phyloP scores from a whole-genome alignment of 2,888 invertebrate genomes.

The Troglohyphantes excavatus region DNA sequence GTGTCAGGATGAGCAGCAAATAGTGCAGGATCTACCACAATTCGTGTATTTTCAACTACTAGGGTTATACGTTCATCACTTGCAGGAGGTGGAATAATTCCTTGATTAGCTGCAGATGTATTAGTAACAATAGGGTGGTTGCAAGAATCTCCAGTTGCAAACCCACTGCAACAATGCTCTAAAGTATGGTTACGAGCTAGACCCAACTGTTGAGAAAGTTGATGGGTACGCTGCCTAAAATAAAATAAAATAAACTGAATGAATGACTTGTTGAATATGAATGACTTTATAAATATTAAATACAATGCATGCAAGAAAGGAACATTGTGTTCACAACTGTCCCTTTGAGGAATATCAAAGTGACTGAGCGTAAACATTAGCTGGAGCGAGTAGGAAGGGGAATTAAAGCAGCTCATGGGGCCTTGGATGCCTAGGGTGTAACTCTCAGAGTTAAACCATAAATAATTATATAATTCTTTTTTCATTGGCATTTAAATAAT shows the following conservation, averaged over 20 bases:
- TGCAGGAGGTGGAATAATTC: not conserved
- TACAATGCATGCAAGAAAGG: too few relatives aligned
- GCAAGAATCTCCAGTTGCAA: constrained; percentile 24
- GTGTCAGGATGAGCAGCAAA: constrained; percentile 98
- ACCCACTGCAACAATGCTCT: constrained; percentile 42
- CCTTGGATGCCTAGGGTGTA: too few relatives aligned
- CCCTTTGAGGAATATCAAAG: too few relatives aligned
- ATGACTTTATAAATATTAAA: too few relatives aligned
- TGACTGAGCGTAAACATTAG: too few relatives aligned
- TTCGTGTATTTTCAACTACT: constrained; percentile 97
- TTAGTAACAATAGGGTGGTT: constrained; percentile 8
- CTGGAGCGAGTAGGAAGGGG: too few relatives aligned
- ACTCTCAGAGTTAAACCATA: too few relatives aligned
- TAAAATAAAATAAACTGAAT: not conserved
- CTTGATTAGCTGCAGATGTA: constrained; percentile 52
- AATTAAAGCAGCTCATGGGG: too few relatives aligned
- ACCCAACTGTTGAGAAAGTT: constrained; percentile 17
- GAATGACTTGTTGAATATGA: too few relatives aligned
- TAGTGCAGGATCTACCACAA: constrained; percentile 95
- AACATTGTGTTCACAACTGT: too few relatives aligned
- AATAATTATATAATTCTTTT: too few relatives aligned
- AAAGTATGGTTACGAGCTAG: constrained; percentile 51
- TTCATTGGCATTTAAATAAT: too few relatives aligned
- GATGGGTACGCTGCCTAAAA: constrained; percentile 47
- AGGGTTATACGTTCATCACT: constrained; percentile 87